Evolutionary conservation across 2,113 vertebrate species (phyloP).

Genomic region (Pelmatolapia mariae): DNA sequence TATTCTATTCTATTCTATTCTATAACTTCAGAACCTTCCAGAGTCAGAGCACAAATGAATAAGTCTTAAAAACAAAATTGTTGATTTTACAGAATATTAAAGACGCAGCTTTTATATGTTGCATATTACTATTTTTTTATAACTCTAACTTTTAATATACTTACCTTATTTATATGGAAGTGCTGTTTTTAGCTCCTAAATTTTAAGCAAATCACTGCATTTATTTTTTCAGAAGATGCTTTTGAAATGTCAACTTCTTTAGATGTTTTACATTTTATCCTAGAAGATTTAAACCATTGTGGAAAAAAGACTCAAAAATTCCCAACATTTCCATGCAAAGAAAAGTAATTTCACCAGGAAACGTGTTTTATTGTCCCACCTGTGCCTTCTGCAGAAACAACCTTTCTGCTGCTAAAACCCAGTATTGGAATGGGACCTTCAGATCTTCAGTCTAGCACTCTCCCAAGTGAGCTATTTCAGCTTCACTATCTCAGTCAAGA

Average conservation of each 20-base stretch:
- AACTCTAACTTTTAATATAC: background rate
- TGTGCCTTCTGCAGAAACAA: fast-evolving
- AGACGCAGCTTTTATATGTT: background rate
- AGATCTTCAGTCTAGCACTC: background rate
- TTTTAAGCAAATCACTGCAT: background rate
- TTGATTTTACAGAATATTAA: background rate
- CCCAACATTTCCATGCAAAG: background rate
- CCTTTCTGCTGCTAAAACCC: background rate
- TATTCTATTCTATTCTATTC: background rate
- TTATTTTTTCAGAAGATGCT: background rate
- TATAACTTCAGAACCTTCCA: background rate
- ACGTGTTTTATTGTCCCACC: background rate
- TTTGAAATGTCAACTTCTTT: background rate
- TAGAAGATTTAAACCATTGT: fast-evolving
- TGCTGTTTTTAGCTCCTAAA: background rate
- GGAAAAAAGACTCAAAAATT: background rate
- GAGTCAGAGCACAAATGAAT: background rate
- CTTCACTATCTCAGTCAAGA: background rate
- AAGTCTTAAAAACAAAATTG: background rate
- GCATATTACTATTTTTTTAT: background rate
- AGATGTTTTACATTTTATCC: background rate
- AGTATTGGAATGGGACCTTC: background rate
- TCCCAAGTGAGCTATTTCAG: background rate
- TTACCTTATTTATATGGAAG: background rate
- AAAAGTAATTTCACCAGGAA: background rate